These are phyloP conservation scores for Toxostoma redivivum DNA, from an alignment of 2,113 vertebrate genomes.

Conservation along the genomic window DNA sequence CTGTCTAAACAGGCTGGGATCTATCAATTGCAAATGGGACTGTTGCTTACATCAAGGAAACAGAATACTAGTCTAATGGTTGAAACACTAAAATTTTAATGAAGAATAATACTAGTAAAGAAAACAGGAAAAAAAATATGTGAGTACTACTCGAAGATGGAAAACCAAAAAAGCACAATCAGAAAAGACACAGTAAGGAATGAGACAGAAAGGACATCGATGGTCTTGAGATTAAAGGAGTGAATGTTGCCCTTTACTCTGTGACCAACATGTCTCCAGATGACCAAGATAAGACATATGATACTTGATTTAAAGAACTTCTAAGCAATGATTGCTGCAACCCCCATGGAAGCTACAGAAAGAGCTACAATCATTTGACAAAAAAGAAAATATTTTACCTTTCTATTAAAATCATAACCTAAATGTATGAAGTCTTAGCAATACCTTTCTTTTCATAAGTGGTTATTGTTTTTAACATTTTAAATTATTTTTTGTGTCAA, in stretches of 20 bases:
- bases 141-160: neutral
- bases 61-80: neutral
- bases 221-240: neutral
- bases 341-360: neutral
- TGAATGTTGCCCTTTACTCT: neutral
- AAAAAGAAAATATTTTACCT: neutral
- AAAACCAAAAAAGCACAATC: neutral
- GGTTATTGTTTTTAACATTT: neutral
- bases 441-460: neutral
- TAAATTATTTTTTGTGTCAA: neutral
- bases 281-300: neutral
- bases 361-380: neutral
- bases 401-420: neutral
- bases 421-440: neutral
- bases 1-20: neutral
- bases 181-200: neutral
- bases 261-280: neutral
- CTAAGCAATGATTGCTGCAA: neutral
- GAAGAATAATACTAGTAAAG: neutral
- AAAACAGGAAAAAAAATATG: neutral
- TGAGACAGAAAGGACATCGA: neutral
- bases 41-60: neutral
- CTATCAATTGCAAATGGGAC: neutral
- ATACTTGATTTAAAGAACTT: neutral
- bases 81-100: neutral